These are phyloP conservation scores for Eledone cirrhosa DNA, from an alignment of 2,888 invertebrate species.

Conservation along the genomic window DNA sequence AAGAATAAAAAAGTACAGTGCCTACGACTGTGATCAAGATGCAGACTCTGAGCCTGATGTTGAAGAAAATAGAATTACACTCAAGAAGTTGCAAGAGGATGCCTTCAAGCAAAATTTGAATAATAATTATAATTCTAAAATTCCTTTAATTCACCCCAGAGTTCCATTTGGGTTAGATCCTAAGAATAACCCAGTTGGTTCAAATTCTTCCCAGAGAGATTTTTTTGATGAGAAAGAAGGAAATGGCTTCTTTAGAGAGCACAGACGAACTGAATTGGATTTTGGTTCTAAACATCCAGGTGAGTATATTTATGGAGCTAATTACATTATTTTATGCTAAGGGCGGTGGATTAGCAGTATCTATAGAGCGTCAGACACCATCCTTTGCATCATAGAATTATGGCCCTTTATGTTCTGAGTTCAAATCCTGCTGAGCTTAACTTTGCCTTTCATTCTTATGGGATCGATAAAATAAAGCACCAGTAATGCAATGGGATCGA, in stretches of 20 bases:
- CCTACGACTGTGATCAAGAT: constrained; percentile 17
- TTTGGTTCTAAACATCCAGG: background rate
- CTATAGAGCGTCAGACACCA: no score
- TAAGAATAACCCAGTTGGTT: background rate
- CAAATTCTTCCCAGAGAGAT: background rate
- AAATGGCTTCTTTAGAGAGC: background rate
- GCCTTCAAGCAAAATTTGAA: background rate
- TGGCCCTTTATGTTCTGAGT: no score
- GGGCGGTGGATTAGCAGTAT: no score
- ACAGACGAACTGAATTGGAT: background rate
- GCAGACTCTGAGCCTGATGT: constrained; percentile 20
- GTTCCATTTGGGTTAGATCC: background rate
- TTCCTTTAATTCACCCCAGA: background rate
- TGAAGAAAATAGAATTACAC: background rate
- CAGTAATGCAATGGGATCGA: no score
- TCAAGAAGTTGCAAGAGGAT: background rate
- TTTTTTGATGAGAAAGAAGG: background rate
- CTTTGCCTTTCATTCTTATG: no score
- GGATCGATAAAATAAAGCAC: no score
- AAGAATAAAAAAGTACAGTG: background rate
- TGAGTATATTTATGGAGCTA: background rate
- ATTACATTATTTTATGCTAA: no score
- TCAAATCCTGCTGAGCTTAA: no score
- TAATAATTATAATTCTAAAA: background rate
- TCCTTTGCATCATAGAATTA: no score